phyloP scores from a whole-genome alignment of 2,797 vertebrate genomes.

The Xyrichtys novacula region DNA sequence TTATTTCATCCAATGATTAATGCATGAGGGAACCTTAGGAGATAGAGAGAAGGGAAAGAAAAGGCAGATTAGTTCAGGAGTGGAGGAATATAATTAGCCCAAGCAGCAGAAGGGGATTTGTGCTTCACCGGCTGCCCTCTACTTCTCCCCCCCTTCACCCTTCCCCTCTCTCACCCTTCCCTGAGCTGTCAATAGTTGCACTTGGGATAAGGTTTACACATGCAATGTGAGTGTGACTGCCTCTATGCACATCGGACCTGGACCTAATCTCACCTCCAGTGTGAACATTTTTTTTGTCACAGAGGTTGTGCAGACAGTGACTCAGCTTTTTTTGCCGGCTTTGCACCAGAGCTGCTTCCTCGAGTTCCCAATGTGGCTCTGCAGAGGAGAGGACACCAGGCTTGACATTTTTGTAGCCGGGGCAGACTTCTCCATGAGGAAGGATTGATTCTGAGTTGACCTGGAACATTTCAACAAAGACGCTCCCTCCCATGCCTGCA shows the following conservation, averaged over 20 bases:
- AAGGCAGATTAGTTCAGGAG: slow-evolving; percentile 76
- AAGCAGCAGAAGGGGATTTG: slow-evolving; percentile 85
- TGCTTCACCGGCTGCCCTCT: slow-evolving; percentile 73
- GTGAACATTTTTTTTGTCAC: slow-evolving; percentile 37
- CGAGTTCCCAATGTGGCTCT: slow-evolving; percentile 56
- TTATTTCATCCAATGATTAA: slow-evolving; percentile 3
- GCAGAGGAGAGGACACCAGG: slow-evolving; percentile 63
- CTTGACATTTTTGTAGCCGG: slow-evolving; percentile 18
- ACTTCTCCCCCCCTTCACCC: slow-evolving; percentile 52
- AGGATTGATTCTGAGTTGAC: slow-evolving; percentile 39
- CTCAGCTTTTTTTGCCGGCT: slow-evolving; percentile 65
- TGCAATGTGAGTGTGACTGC: slow-evolving; percentile 24
- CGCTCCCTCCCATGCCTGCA: slow-evolving; percentile 40
- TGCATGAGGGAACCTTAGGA: slow-evolving; percentile 21
- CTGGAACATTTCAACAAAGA: slow-evolving; percentile 6
- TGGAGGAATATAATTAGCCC: slow-evolving; percentile 81
- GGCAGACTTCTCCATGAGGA: slow-evolving; percentile 40
- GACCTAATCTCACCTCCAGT: slow-evolving; percentile 55
- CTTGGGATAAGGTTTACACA: slow-evolving; percentile 26
- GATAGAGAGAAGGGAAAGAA: slow-evolving; percentile 49
- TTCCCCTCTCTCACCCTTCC: slow-evolving; percentile 45
- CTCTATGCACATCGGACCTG: slow-evolving; percentile 30
- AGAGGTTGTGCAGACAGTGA: slow-evolving; percentile 69
- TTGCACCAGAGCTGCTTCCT: slow-evolving; percentile 38
- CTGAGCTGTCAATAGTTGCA: slow-evolving; percentile 56